Evolutionary conservation across 2,113 vertebrate species (phyloP).

Genomic region (Mobula birostris): DNA sequence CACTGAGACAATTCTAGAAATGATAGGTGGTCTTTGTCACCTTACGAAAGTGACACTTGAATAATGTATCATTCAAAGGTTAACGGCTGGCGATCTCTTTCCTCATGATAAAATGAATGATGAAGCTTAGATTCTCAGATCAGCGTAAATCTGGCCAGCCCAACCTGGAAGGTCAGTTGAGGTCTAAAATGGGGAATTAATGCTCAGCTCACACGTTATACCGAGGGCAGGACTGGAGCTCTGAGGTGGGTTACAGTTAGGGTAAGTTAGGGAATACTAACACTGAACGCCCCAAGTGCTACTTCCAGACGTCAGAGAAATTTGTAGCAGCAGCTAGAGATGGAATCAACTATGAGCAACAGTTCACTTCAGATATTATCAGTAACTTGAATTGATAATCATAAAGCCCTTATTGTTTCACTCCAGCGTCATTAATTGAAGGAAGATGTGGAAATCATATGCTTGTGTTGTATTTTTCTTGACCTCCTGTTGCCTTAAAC

Average conservation of each 20-base stretch:
- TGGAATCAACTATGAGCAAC: neutral
- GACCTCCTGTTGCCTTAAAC: neutral
- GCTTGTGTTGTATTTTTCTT: neutral
- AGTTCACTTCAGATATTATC: neutral
- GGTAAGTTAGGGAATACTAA: neutral
- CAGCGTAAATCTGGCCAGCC: neutral
- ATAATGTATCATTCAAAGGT: neutral
- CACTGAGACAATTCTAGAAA: neutral
- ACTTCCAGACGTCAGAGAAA: neutral
- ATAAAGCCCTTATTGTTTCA: neutral
- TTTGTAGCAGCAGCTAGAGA: neutral
- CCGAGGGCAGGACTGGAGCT: neutral
- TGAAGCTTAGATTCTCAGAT: neutral
- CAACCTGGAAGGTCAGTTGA: neutral
- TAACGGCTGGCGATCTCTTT: neutral
- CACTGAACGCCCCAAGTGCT: neutral
- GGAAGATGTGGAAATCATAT: neutral
- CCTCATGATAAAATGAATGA: neutral
- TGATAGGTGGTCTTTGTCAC: neutral
- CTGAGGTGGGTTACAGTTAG: too few relatives aligned
- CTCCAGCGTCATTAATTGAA: neutral
- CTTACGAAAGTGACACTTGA: neutral
- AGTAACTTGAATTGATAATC: neutral
- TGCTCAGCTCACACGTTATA: neutral
- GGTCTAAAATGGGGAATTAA: neutral